phyloP scores from a whole-genome alignment of 2,797 vertebrate genomes.

The Phaenicophaeus curvirostris region DNA sequence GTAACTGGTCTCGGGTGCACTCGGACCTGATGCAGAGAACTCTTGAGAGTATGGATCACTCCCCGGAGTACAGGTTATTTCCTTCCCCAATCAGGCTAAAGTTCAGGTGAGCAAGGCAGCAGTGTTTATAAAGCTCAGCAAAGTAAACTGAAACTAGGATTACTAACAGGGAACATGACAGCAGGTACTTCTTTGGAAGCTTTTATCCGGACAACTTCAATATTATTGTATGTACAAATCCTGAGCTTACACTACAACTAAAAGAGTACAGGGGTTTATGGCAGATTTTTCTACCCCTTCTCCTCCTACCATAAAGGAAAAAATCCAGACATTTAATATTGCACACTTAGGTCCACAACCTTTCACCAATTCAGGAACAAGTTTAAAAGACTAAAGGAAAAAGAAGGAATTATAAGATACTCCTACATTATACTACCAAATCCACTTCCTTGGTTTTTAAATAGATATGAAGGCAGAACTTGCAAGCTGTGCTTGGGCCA shows the following conservation, averaged over 20 bases:
- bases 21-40: not conserved
- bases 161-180: not conserved
- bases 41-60: not conserved
- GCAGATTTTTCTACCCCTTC: not conserved
- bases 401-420: not conserved
- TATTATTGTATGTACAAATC: not conserved
- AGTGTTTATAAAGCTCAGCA: not conserved
- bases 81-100: slow-evolving; percentile 1
- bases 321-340: not conserved
- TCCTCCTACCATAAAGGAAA: not conserved
- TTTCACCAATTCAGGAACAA: not conserved
- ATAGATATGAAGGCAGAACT: slow-evolving; percentile 29
- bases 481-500: not conserved
- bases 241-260: not conserved
- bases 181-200: not conserved
- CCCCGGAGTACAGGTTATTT: not conserved
- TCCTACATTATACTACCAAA: not conserved
- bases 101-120: slow-evolving; percentile 6
- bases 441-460: not conserved
- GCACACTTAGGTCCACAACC: not conserved
- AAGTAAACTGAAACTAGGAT: slow-evolving; percentile 24
- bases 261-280: not conserved
- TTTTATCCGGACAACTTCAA: not conserved
- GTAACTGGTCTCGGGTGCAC: not conserved
- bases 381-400: not conserved